These are phyloP conservation scores for Cinclus mexicanus DNA, from an alignment of 2,113 vertebrate genomes.

Conservation along the genomic window DNA sequence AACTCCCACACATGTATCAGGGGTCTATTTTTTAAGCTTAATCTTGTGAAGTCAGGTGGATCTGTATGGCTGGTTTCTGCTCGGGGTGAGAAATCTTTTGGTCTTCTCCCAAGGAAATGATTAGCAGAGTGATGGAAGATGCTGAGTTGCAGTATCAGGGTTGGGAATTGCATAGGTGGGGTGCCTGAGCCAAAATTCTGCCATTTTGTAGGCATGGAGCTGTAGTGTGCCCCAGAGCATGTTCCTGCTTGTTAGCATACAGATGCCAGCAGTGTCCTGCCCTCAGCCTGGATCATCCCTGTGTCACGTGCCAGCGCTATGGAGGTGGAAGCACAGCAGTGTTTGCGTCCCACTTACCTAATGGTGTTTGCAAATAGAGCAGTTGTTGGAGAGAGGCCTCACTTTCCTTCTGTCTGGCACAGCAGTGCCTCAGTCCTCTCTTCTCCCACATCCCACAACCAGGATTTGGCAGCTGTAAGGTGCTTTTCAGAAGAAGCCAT, in stretches of 20 bases:
- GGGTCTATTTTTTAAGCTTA: not conserved
- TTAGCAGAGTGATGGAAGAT: not conserved
- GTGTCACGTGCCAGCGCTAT: not conserved
- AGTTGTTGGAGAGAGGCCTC: not conserved
- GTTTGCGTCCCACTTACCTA: not conserved
- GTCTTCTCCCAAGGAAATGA: not conserved
- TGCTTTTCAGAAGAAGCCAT: not conserved
- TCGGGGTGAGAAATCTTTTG: not conserved
- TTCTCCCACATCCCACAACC: not conserved
- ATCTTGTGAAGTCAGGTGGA: not conserved
- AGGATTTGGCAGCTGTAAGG: not conserved
- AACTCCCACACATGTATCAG: not conserved
- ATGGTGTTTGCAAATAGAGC: not conserved
- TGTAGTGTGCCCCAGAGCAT: not conserved
- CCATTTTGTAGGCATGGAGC: constrained; percentile 7
- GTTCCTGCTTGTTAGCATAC: not conserved
- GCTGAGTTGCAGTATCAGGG: not conserved
- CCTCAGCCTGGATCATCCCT: not conserved
- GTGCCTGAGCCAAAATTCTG: not conserved
- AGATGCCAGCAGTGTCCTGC: not conserved
- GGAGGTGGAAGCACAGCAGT: constrained; percentile 12
- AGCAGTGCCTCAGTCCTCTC: not conserved
- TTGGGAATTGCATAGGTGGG: not conserved
- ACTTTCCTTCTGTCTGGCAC: not conserved
- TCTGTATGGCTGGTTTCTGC: not conserved